These are phyloP conservation scores for Nasalis larvatus DNA, from an alignment of 2,113 vertebrate genomes.

Conservation along the genomic window DNA sequence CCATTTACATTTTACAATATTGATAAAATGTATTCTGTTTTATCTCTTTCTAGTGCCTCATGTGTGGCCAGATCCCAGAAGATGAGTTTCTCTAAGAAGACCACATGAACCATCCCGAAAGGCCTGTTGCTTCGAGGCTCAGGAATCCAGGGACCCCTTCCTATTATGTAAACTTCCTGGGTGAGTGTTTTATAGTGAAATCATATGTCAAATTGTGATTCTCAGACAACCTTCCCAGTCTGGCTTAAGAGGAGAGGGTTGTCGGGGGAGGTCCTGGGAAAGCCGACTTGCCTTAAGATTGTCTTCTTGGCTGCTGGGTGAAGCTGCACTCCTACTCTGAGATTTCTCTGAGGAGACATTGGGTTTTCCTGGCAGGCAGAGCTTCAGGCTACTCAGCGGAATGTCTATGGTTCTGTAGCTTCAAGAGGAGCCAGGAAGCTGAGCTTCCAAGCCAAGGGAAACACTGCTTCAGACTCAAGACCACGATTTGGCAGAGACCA, in stretches of 20 bases:
- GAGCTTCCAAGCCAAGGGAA: slow-evolving; percentile 84
- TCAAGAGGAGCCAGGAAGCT: slow-evolving; percentile 81
- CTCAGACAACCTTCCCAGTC: neutral
- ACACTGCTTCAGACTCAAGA: slow-evolving; percentile 80
- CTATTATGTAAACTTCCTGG: neutral
- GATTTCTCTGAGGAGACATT: slow-evolving; percentile 79
- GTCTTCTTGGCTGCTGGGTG: neutral
- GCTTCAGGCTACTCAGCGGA: slow-evolving; percentile 78
- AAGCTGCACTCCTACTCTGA: slow-evolving; percentile 61
- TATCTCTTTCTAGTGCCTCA: neutral
- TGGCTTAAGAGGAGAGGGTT: neutral
- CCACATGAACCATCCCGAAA: neutral
- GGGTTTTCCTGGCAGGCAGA: slow-evolving; percentile 84
- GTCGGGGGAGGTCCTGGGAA: slow-evolving; percentile 56
- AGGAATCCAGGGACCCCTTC: neutral
- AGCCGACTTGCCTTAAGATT: slow-evolving; percentile 62
- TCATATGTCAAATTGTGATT: neutral
- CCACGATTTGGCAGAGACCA: slow-evolving; percentile 74
- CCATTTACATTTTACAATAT: neutral
- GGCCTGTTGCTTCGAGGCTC: neutral
- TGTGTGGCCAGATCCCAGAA: neutral
- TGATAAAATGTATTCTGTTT: neutral
- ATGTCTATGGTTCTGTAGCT: slow-evolving; percentile 75
- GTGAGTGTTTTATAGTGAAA: neutral
- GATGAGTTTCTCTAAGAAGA: neutral